Base-by-base conservation (phyloP, 2,113 vertebrate genomes). In the Theristicus caerulescens region DNA sequence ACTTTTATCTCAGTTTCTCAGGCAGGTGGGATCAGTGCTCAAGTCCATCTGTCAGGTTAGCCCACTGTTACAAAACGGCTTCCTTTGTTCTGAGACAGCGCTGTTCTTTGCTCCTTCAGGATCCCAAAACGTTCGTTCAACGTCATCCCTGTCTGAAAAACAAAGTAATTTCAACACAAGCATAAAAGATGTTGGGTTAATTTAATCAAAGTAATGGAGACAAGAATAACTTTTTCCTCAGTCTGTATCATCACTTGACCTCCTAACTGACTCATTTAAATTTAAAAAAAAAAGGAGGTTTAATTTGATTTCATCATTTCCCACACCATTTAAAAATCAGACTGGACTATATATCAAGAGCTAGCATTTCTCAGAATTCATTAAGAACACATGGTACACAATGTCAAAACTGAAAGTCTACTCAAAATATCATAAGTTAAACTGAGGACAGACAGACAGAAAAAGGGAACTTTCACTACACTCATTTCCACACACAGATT, bases 51-150 rank as follows among this genome's bases (percentile, higher is more conserved):
- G 51, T 59, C 54, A 52, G 77, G 81, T 95, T 97, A 98, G 69
- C 99, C 99, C 96, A 99, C 99, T 2, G 99, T 99, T 24, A 99
- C 99, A 78, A 99, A 99, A 66, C 99, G 98, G 89, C 98, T 99
- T 71, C 99, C 99, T 98, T 99, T 99, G 96, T 96, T 97, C 70
- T 98, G 98, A 29, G 97, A 97, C 16, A 98, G 97, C 4, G 98
- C 98, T 34, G 98, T 88, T 88, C 99, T 99, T 49, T 97, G 98
- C 59, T 99, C 99, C 96, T 99, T 99, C 78, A 99, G 97, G 97
- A 99, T 99, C 71, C 99, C 99, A 97, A 99, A 99, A 38, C 99
- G 98, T 65, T 99, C 99, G 0, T 99, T 99, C 96, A 99, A 90
- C 2, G 99, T 99, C 98, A 99, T 99, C 27, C 98, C 98, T 21